A percentile compares a stretch with the other conserved stretches of the same genome.
Conservation (phyloP, 2,113 vertebrate genomes). For the Prunella himalayana region DNA sequence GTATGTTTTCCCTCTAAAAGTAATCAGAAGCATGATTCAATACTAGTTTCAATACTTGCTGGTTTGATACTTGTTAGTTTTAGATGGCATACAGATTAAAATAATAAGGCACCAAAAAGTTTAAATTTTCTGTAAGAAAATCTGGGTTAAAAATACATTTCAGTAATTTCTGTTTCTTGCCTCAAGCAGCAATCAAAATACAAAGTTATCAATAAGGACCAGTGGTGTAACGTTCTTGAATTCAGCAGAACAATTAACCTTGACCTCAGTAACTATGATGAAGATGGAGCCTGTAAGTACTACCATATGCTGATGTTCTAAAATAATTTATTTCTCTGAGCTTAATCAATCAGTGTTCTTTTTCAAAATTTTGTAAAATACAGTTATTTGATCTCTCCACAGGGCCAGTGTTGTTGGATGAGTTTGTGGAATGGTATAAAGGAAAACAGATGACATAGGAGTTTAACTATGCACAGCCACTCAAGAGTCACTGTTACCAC, state of each 20-base stretch:
- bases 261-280: conserved; percentile 99
- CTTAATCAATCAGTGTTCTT: not conserved
- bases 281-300: conserved; percentile 97
- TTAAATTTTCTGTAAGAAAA: not conserved
- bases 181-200: conserved; percentile 95
- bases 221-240: conserved; percentile 99
- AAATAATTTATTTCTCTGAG: not conserved
- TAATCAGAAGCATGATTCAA: not conserved
- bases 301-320: not conserved
- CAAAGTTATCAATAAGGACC: conserved; percentile 99
- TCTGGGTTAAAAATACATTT: not conserved
- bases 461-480: conserved; percentile 73
- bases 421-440: conserved; percentile 99
- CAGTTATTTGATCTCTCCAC: conserved; percentile 37
- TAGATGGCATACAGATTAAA: not conserved
- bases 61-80: not conserved
- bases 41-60: not conserved
- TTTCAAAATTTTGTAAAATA: conserved; percentile 8
- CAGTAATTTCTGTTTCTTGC: conserved; percentile 49
- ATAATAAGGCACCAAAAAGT: not conserved
- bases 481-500: conserved; percentile 79
- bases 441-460: conserved; percentile 96
- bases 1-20: not conserved
- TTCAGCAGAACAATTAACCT: conserved; percentile 98
- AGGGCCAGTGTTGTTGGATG: conserved; percentile 99